phyloP scores from a whole-genome alignment of 2,797 vertebrate genomes.

The Notoglanidium macrostoma region DNA sequence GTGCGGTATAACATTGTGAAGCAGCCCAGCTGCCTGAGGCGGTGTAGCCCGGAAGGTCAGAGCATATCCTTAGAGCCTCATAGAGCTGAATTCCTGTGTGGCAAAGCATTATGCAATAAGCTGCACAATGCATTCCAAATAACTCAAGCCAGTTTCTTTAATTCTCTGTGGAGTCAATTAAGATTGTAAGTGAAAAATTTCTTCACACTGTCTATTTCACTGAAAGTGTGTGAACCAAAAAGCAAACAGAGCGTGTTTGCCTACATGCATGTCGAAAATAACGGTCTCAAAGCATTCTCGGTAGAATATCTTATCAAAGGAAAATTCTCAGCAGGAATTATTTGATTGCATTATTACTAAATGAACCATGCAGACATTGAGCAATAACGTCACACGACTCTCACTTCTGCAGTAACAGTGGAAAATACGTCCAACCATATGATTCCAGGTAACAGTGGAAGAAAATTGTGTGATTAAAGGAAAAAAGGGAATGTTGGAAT shows the following conservation, averaged over 20 bases:
- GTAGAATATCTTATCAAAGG: conserved; percentile 46
- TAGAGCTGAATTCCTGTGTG: conserved; percentile 40
- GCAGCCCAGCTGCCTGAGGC: conserved; percentile 40
- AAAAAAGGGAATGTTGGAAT: conserved; percentile 52
- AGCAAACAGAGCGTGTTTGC: conserved; percentile 32
- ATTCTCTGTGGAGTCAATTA: conserved; percentile 53
- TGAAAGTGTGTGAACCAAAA: conserved; percentile 32
- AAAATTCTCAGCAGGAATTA: conserved; percentile 31
- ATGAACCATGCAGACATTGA: conserved; percentile 39
- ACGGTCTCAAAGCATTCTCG: conserved; percentile 38
- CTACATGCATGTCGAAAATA: conserved; percentile 41
- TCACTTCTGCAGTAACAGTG: conserved; percentile 48
- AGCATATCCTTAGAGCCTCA: conserved; percentile 33
- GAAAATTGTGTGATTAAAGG: conserved; percentile 56
- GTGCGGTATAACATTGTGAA: conserved; percentile 43
- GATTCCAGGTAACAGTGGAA: conserved; percentile 47
- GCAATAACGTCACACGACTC: conserved; percentile 50
- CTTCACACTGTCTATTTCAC: conserved; percentile 33
- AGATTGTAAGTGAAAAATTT: conserved; percentile 48
- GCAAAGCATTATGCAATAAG: conserved; percentile 54
- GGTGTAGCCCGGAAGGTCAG: conserved; percentile 38
- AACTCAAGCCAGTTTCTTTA: conserved; percentile 48
- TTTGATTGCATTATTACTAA: conserved; percentile 50
- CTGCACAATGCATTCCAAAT: conserved; percentile 46
- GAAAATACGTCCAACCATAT: conserved; percentile 54